These are phyloP conservation scores for Diplodus sargus DNA, from an alignment of 2,797 vertebrate genomes.

Conservation along the genomic window DNA sequence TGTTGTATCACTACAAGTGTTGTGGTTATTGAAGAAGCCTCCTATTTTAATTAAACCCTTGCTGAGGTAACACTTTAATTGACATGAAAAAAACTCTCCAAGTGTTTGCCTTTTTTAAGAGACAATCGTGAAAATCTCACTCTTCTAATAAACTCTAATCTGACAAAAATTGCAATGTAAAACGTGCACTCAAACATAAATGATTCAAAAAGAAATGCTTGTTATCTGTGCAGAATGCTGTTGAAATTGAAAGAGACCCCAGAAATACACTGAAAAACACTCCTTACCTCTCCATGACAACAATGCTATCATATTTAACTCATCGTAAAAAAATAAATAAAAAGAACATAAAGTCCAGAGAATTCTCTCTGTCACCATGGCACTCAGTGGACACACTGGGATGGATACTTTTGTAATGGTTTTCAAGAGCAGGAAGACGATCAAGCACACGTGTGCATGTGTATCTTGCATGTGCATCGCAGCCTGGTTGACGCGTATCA, in stretches of 20 bases:
- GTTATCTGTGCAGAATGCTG: not conserved
- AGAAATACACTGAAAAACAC: not conserved
- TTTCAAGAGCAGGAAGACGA: not conserved
- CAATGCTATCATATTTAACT: not conserved
- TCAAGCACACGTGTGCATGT: no score
- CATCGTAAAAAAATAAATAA: not conserved
- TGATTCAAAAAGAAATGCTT: not conserved
- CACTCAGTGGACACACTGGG: not conserved
- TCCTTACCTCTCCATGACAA: not conserved
- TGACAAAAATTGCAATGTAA: not conserved
- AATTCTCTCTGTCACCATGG: not conserved
- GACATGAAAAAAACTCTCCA: not conserved
- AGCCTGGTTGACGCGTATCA: not conserved
- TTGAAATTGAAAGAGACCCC: not conserved
- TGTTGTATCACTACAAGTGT: no score
- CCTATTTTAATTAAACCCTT: not conserved
- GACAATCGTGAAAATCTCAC: no score
- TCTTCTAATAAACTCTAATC: no score
- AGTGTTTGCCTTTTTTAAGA: no score
- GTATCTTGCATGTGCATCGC: conserved; percentile 1
- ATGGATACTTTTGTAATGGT: not conserved
- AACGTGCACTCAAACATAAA: not conserved
- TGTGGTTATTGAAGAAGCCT: no score
- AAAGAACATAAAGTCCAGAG: not conserved
- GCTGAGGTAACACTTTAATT: no score